These are phyloP conservation scores for Lamproptera curius DNA, from an alignment of 2,888 invertebrate genomes.

Conservation along the genomic window DNA sequence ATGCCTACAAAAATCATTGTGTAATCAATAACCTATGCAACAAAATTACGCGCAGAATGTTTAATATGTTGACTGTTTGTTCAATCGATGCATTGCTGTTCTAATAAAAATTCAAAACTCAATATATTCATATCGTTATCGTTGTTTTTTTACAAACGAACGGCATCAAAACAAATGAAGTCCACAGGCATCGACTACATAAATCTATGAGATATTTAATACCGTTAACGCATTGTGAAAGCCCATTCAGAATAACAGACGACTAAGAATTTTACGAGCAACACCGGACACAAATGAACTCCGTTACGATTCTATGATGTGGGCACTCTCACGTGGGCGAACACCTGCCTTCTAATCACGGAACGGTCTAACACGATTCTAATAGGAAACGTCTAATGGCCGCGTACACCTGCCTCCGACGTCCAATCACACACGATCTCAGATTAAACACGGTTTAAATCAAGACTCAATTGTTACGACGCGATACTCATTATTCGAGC, in stretches of 20 bases:
- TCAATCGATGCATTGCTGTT: too few relatives aligned
- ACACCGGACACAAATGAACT: constrained; percentile 30
- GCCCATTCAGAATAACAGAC: constrained; percentile 4
- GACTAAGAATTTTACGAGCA: constrained; percentile 5
- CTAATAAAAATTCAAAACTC: too few relatives aligned
- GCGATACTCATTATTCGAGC: constrained; percentile 17
- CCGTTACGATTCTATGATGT: constrained; percentile 53
- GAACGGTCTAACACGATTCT: constrained; percentile 65
- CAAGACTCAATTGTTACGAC: constrained; percentile 18
- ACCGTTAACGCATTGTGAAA: not conserved
- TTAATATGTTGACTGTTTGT: too few relatives aligned
- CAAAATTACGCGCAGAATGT: too few relatives aligned
- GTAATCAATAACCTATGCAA: too few relatives aligned
- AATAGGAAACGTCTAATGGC: constrained; percentile 63
- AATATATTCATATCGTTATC: too few relatives aligned
- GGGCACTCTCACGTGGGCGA: constrained; percentile 42
- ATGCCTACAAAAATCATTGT: too few relatives aligned
- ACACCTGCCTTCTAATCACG: constrained; percentile 66
- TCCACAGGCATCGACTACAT: not conserved
- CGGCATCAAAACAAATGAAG: too few relatives aligned
- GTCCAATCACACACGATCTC: constrained; percentile 38
- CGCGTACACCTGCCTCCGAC: constrained; percentile 34
- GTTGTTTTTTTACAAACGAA: too few relatives aligned
- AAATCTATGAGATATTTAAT: not conserved
- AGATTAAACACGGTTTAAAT: constrained; percentile 22